Evolutionary conservation across 2,113 vertebrate species (phyloP).

Genomic region (Melanotaenia duboulayi): DNA sequence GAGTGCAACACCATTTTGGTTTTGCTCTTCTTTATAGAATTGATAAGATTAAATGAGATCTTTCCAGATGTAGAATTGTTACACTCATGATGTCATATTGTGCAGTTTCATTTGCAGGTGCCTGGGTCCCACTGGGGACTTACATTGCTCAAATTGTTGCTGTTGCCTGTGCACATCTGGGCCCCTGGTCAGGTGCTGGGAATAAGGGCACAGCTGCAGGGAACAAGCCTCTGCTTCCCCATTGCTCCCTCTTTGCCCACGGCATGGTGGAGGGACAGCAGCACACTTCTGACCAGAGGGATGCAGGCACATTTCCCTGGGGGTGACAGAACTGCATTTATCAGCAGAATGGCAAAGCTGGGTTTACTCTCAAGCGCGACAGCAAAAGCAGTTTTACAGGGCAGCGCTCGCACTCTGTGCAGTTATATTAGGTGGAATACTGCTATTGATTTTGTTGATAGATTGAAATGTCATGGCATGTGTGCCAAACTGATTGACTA

Average conservation of each 20-base stretch:
- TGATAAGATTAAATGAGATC: conserved; percentile 67
- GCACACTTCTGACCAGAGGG: conserved; percentile 72
- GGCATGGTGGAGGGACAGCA: conserved; percentile 52
- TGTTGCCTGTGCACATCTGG: conserved; percentile 77
- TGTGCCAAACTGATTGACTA: conserved; percentile 56
- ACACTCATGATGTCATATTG: conserved; percentile 70
- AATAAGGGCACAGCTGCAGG: conserved; percentile 81
- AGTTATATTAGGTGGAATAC: conserved; percentile 57
- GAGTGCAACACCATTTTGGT: conserved; percentile 49
- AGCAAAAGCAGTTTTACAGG: conserved; percentile 46
- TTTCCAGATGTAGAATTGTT: conserved; percentile 73
- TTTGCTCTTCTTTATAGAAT: conserved; percentile 45
- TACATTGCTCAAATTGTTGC: conserved; percentile 79
- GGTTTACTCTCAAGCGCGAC: conserved; percentile 65
- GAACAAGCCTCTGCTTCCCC: conserved; percentile 45
- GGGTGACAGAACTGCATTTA: conserved; percentile 71
- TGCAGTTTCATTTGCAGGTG: conserved; percentile 77
- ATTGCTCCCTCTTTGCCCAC: conserved; percentile 39
- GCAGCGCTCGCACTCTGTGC: conserved; percentile 50
- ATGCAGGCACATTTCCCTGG: conserved; percentile 69
- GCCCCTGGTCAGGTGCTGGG: conserved; percentile 76
- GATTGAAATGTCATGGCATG: conserved; percentile 75
- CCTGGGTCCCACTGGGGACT: conserved; percentile 73
- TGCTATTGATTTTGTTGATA: conserved; percentile 74
- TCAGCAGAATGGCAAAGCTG: conserved; percentile 72